Evolutionary conservation across 2,888 invertebrate genomes (phyloP), one percentile per base, ranked within the genome.

Genomic region (Leptarthrus brevirostris): DNA sequence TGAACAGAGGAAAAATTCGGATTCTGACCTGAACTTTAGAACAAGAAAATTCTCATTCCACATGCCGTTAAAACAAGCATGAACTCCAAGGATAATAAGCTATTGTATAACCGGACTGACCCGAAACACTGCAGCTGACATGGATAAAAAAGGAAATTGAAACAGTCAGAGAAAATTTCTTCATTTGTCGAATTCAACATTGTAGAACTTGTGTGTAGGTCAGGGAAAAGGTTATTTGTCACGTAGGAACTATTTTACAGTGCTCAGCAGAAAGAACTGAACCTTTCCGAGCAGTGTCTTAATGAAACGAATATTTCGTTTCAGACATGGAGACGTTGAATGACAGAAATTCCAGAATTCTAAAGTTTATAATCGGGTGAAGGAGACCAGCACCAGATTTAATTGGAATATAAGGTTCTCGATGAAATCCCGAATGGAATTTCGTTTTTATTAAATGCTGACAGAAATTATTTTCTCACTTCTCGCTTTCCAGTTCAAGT

Each of bases 291-390:
- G 16, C 47, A 16, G 30, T n/a, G 26, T 66, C 66, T 66, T 66
- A 66, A 66, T 66, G 66, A 66, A 66, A 66, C 49, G 66, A 66
- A 66, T 66, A 66, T 49, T 66, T 66, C 47, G 66, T 49, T 22
- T 20, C 40, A 18, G 36, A 36, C 61, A 8, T 14, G 61, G 58
- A 36, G n/a, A 61, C 61, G 12, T 61, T 40, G 36, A 61, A 36
- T 61, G 61, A 61, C 61, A 36, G 61, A 36, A 34, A 61, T 61
- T 61, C 61, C 61, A 36, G 36, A 5, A 14, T 30, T 36, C 40
- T 36, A 12, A 12, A 40, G 61, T 34, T 10, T 36, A 3, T 61
- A 20, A n/a, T 16, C 24, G 20, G 18, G 61, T 40, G 30, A 16
- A n/a, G 26, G 26, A 56, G 61, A 36, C 5, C 4, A 40, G 40